Conservation (phyloP, 2,888 invertebrate genomes). For the Perizoma affinitatum region DNA sequence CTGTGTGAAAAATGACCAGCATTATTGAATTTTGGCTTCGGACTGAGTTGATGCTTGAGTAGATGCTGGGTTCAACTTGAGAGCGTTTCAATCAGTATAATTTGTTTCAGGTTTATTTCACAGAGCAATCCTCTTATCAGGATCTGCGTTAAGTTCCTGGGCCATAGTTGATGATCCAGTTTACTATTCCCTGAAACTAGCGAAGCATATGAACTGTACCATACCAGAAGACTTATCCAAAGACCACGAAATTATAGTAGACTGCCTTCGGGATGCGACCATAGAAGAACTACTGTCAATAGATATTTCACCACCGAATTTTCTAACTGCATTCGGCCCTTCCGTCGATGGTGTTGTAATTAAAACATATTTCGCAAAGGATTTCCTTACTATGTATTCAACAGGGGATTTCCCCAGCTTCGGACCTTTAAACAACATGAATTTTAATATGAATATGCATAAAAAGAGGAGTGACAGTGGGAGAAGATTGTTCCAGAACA, state of each 20-base stretch:
- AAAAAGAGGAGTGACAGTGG: constrained; percentile 86
- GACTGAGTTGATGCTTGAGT: too few species aligned
- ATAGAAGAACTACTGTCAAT: constrained; percentile 89
- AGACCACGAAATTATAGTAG: constrained; percentile 93
- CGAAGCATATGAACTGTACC: constrained; percentile 91
- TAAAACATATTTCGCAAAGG: constrained; percentile 93
- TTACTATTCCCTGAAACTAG: constrained; percentile 91
- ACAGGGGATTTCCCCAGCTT: constrained; percentile 86
- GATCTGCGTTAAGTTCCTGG: constrained; percentile 95
- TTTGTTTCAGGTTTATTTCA: constrained; percentile 90
- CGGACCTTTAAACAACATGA: constrained; percentile 84
- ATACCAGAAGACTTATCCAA: constrained; percentile 92
- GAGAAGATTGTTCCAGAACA: constrained; percentile 84
- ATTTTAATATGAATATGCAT: constrained; percentile 80
- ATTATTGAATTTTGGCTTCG: too few species aligned
- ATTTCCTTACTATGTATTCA: constrained; percentile 88
- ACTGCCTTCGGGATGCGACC: constrained; percentile 90
- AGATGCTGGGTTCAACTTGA: too few species aligned
- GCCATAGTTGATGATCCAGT: constrained; percentile 94
- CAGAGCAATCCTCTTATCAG: constrained; percentile 92
- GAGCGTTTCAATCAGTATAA: not conserved
- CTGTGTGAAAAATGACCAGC: too few species aligned
- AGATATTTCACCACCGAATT: constrained; percentile 91
- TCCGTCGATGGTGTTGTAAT: constrained; percentile 97
- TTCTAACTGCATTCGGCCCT: constrained; percentile 95